These are phyloP conservation scores for Amniataba percoides DNA, from an alignment of 2,797 vertebrate species.

Conservation along the genomic window DNA sequence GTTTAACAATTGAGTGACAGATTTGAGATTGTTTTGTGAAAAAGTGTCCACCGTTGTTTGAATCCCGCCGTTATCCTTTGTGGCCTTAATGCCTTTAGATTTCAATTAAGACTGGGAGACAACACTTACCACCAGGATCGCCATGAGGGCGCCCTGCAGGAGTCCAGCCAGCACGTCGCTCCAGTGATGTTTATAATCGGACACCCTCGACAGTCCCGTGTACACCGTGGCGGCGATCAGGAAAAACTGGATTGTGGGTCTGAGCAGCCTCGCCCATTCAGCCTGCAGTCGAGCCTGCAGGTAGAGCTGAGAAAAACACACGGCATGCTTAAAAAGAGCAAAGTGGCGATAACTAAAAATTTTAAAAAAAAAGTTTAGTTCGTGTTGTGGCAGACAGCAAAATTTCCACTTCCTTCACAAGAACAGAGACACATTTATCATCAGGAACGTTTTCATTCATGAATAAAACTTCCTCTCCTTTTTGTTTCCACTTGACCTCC, in stretches of 20 bases:
- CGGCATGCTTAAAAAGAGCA: neutral
- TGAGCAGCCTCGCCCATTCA: conserved; percentile 93
- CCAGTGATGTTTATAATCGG: conserved; percentile 99
- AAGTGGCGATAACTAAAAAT: too few species aligned
- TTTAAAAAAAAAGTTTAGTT: too few species aligned
- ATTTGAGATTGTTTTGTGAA: too few species aligned
- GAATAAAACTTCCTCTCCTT: neutral
- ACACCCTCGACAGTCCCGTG: conserved; percentile 95
- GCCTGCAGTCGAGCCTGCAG: conserved; percentile 93
- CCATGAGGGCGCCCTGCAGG: conserved; percentile 93
- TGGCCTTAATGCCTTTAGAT: neutral
- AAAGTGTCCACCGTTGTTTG: too few species aligned
- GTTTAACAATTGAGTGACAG: neutral
- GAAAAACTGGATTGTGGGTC: conserved; percentile 95
- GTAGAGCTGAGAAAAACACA: conserved; percentile 88
- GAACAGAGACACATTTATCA: neutral
- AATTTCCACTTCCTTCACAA: neutral
- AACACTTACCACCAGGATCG: conserved; percentile 91
- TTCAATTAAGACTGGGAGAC: neutral
- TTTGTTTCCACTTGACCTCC: neutral
- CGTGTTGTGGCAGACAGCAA: neutral
- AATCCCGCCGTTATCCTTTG: too few species aligned
- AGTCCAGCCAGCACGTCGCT: conserved; percentile 95
- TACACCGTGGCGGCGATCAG: conserved; percentile 91
- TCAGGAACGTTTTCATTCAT: neutral